Conservation (phyloP, 2,888 invertebrate species). For the Conchocele bisecta region DNA sequence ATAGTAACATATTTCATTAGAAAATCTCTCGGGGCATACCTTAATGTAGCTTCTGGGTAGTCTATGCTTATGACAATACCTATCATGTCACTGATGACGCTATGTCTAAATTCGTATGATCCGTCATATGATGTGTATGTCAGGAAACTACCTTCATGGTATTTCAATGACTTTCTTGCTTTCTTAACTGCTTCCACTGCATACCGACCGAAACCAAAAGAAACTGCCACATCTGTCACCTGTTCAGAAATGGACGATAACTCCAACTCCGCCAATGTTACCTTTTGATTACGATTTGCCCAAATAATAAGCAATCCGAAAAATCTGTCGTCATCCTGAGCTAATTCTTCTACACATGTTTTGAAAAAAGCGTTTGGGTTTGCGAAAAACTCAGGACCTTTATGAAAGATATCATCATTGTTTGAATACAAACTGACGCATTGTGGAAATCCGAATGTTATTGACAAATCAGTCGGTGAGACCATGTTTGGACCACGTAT, state of each 20-base stretch:
- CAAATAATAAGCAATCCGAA: conserved; percentile 40
- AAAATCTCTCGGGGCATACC: conserved; percentile 28
- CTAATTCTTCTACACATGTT: conserved; percentile 31
- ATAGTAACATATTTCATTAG: conserved; percentile 27
- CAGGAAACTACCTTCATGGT: conserved; percentile 31
- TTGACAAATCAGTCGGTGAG: no score
- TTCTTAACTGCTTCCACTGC: conserved; percentile 6
- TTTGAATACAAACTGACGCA: conserved; percentile 37
- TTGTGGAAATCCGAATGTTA: conserved; percentile 46
- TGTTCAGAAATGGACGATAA: conserved; percentile 1
- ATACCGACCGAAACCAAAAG: conserved; percentile 22
- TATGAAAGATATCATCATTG: conserved; percentile 22
- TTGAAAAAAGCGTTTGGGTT: conserved; percentile 40
- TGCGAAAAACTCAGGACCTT: conserved; percentile 18
- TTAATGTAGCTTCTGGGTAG: conserved; percentile 18
- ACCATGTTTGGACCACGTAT: no score
- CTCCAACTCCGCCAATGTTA: conserved; percentile 16
- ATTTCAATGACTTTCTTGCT: conserved; percentile 16
- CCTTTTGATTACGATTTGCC: conserved; percentile 14
- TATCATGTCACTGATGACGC: conserved; percentile 38
- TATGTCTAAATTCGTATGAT: conserved; percentile 29
- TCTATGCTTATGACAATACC: conserved; percentile 36
- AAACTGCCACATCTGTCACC: not conserved
- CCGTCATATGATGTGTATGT: conserved; percentile 4
- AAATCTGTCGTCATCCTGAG: conserved; percentile 36